A percentile compares a stretch with the other conserved stretches of the same genome.
Evolutionary conservation across 2,888 invertebrate genomes (phyloP).

Genomic region (Lycaena phlaeas): DNA sequence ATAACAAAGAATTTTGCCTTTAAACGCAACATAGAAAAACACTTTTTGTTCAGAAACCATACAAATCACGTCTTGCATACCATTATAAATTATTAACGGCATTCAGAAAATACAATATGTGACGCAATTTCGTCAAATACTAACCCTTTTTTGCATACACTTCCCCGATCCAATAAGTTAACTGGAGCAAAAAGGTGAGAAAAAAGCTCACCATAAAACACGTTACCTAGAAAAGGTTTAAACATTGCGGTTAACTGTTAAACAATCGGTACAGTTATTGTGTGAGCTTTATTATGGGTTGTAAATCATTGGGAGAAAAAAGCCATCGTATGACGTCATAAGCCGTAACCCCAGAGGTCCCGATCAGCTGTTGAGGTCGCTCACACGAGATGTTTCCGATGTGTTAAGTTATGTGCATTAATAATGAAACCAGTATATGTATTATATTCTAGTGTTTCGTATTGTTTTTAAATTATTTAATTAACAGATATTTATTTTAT

Average conservation of each 20-base stretch:
- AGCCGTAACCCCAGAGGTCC: constrained; percentile 45
- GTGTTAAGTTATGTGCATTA: constrained; percentile 19
- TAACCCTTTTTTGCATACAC: constrained; percentile 63
- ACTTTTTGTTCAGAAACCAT: not conserved
- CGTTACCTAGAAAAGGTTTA: constrained; percentile 67
- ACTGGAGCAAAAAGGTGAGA: constrained; percentile 59
- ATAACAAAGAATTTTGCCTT: constrained; percentile 2
- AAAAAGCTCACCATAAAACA: constrained; percentile 37
- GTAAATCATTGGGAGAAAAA: constrained; percentile 67
- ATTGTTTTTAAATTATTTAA: constrained; percentile 2
- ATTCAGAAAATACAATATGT: constrained; percentile 15
- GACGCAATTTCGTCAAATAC: constrained; percentile 18
- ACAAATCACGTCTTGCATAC: not conserved
- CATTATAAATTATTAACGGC: constrained; percentile 13
- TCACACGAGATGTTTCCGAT: too few species aligned
- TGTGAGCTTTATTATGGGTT: constrained; percentile 55
- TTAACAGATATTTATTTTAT: not conserved
- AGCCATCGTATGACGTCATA: constrained; percentile 58
- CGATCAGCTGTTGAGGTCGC: constrained; percentile 64
- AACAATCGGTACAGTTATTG: constrained; percentile 70
- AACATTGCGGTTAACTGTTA: constrained; percentile 69
- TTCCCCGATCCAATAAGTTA: constrained; percentile 47
- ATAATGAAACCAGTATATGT: too few species aligned
- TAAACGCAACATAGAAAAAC: not conserved
- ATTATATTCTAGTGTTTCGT: not conserved